Base-by-base conservation (phyloP, 2,888 invertebrate genomes). In the Dasysyrphus tricinctus region DNA sequence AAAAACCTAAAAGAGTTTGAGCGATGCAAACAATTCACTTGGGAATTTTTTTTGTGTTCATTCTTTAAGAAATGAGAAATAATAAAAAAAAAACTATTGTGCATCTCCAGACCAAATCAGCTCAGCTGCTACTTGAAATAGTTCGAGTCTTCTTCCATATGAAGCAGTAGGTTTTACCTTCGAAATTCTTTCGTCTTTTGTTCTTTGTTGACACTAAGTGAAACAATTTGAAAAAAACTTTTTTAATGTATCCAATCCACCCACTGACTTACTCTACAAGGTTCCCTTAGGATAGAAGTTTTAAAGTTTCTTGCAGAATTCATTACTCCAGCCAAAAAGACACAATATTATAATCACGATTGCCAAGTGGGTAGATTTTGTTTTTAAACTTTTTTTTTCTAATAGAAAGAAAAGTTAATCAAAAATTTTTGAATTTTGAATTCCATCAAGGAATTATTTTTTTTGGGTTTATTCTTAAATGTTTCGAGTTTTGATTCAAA, bases 141-240 rank as follows among this genome's bases (percentile, higher is more conserved):
- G 14, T 34, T 51, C 5, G 16, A 37, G 29, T 42, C 44, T 42
- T 63, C 16, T 67, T 67, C 32, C 39, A 47, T 56, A 32, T 24
- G 19, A 8, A 12, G 59, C 9, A 24, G 19, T 61, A 29, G 44
- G 29, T 59, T n/a, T 39, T 70, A 67, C 47, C 54, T 74, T 80
- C 19, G 24, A 74, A 61, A 69, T 54, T 79, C 75, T 49, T 65
- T 51, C 56, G 44, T 79, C 49, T 70, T 51, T 57, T 54, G 57
- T 61, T 75, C 57, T 51, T n/a, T 44, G 70, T 72, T 83, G 79
- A 83, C 80, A 79, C 70, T 83, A 80, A 72, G 79, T 83, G 80
- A 80, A 83, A 75, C 79, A 83, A 80, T 80, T 80, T 80, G 16
- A 83, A n/a, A n/a, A n/a, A n/a, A 80, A 83, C 79, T 83, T 83